These are phyloP conservation scores for Philonicus albiceps DNA, from an alignment of 2,888 invertebrate genomes.

Conservation along the genomic window DNA sequence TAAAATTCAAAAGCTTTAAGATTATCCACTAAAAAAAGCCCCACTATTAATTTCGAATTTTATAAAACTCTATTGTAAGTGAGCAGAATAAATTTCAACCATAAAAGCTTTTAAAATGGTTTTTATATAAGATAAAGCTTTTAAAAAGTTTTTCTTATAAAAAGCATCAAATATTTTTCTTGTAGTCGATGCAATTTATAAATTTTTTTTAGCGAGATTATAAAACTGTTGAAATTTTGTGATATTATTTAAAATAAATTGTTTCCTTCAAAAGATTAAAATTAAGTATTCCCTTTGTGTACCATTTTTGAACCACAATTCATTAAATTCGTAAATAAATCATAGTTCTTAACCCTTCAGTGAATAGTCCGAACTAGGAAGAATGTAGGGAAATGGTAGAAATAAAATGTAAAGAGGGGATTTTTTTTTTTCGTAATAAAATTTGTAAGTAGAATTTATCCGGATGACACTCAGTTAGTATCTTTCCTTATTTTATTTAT, in stretches of 20 bases:
- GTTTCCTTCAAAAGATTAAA: no score
- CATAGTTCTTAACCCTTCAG: no score
- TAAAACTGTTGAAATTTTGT: not conserved
- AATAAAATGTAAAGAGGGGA: no score
- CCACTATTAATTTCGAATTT: no score
- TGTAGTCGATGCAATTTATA: not conserved
- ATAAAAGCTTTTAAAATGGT: not conserved
- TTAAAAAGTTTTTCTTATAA: not conserved
- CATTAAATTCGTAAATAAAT: no score
- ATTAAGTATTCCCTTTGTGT: no score
- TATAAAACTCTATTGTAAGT: not conserved
- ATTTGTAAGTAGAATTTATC: constrained; percentile 24
- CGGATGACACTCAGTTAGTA: constrained; percentile 31
- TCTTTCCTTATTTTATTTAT: not conserved
- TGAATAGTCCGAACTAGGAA: no score
- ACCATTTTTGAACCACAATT: no score
- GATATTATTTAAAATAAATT: no score
- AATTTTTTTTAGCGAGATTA: not conserved
- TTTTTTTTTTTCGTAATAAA: constrained; percentile 3
- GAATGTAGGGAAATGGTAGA: not conserved
- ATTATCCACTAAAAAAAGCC: not conserved
- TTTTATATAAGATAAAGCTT: not conserved
- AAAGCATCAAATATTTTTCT: not conserved
- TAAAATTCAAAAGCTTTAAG: not conserved
- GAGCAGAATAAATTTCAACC: not conserved